Percentiles rank a stretch among this genome's conserved stretches.
Conservation (phyloP, 2,113 vertebrate species). For the Helogale parvula region DNA sequence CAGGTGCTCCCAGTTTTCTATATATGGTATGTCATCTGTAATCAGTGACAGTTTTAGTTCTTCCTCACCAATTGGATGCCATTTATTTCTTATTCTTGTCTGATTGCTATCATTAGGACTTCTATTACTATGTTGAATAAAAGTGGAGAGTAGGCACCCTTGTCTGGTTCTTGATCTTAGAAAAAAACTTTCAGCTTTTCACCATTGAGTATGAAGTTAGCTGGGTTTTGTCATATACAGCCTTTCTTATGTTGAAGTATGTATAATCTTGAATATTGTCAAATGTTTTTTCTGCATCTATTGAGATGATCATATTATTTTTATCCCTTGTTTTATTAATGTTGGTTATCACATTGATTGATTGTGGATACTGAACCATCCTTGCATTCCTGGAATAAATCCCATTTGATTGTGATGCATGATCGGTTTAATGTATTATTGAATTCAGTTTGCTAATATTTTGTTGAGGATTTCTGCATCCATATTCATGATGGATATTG, state of each 20-base stretch:
- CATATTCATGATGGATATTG: not conserved
- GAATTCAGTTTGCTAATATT: not conserved
- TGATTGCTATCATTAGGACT: not conserved
- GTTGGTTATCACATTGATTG: not conserved
- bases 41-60: not conserved
- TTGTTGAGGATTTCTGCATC: not conserved
- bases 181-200: not conserved
- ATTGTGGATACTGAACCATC: not conserved
- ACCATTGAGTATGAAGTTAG: not conserved
- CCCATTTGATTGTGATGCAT: not conserved
- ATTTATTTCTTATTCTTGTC: not conserved
- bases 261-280: not conserved
- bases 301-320: not conserved
- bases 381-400: not conserved
- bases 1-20: not conserved
- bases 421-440: not conserved
- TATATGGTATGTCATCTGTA: not conserved
- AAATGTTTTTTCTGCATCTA: not conserved
- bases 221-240: not conserved
- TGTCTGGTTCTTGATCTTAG: not conserved
- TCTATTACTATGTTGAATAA: not conserved
- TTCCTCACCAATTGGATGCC: not conserved
- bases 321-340: not conserved
- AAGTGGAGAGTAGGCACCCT: not conserved
- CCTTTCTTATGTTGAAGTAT: not conserved